Evolutionary conservation across 2,113 vertebrate species (phyloP).

Genomic region (Otolemur garnettii): DNA sequence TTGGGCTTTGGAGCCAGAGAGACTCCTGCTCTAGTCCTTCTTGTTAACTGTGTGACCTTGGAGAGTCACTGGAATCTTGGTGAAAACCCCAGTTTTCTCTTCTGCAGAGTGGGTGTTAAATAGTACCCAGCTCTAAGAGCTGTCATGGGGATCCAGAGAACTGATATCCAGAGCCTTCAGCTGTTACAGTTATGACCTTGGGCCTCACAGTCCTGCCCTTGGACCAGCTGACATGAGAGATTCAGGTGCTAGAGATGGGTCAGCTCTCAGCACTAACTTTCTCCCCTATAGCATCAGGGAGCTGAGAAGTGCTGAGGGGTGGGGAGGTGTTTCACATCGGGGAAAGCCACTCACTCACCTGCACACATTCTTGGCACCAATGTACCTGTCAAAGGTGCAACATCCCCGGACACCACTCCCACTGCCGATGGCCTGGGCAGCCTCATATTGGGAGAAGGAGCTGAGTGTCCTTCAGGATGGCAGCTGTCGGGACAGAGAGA

Average conservation of each 20-base stretch:
- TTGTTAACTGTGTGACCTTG: neutral
- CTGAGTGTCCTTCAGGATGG: too few relatives aligned
- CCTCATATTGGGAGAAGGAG: neutral
- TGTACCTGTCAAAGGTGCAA: neutral
- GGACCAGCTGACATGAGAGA: neutral
- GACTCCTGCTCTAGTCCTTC: neutral
- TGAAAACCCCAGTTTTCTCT: neutral
- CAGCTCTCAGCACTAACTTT: neutral
- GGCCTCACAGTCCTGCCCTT: neutral
- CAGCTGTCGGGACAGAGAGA: neutral
- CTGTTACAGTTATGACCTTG: neutral
- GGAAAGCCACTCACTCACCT: neutral
- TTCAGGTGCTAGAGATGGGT: neutral
- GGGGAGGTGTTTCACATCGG: neutral
- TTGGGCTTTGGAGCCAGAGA: neutral
- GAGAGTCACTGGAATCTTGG: neutral
- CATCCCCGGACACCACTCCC: too few relatives aligned
- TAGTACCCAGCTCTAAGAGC: neutral
- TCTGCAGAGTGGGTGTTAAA: neutral
- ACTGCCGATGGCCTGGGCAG: neutral
- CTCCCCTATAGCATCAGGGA: neutral
- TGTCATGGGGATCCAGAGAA: neutral
- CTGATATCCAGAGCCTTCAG: neutral
- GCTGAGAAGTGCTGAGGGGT: neutral
- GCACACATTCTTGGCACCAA: neutral